Evolutionary conservation across 2,797 vertebrate genomes (phyloP).

Genomic region (Pelobates cultripes): DNA sequence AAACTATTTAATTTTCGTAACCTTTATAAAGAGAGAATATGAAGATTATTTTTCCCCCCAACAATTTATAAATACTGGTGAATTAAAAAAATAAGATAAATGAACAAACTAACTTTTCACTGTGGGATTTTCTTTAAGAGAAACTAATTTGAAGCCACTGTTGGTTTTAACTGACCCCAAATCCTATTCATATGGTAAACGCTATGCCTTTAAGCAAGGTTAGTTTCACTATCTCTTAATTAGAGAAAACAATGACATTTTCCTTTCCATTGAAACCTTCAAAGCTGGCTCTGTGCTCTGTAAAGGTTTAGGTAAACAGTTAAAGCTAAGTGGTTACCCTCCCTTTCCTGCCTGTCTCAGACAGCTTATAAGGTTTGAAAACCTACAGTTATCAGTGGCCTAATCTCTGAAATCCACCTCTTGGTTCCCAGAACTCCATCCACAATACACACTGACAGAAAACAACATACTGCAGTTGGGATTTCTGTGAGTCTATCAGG

Average conservation of each 20-base stretch:
- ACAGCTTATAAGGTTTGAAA: conserved; percentile 13
- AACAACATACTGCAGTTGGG: conserved; percentile 2
- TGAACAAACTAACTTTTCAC: conserved; percentile 4
- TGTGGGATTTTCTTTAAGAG: conserved; percentile 16
- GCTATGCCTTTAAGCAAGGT: conserved; percentile 23
- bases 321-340: conserved; percentile 22
- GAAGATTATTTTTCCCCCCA: neutral
- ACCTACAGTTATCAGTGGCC: conserved; percentile 6
- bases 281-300: conserved; percentile 25
- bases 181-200: conserved; percentile 41
- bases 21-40: too few species aligned
- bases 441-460: conserved; percentile 20
- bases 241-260: conserved; percentile 46
- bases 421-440: conserved; percentile 12
- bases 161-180: conserved; percentile 13
- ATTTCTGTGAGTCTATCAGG: neutral
- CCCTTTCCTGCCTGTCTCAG: conserved; percentile 35
- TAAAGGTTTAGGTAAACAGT: conserved; percentile 43
- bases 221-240: conserved; percentile 53
- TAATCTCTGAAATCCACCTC: conserved; percentile 19
- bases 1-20: too few species aligned
- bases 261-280: conserved; percentile 41
- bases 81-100: neutral
- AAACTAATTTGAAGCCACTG: conserved; percentile 16
- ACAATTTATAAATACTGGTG: neutral